These are phyloP conservation scores for Hozukius guyotensis DNA, from an alignment of 2,797 vertebrate genomes.

Conservation along the genomic window DNA sequence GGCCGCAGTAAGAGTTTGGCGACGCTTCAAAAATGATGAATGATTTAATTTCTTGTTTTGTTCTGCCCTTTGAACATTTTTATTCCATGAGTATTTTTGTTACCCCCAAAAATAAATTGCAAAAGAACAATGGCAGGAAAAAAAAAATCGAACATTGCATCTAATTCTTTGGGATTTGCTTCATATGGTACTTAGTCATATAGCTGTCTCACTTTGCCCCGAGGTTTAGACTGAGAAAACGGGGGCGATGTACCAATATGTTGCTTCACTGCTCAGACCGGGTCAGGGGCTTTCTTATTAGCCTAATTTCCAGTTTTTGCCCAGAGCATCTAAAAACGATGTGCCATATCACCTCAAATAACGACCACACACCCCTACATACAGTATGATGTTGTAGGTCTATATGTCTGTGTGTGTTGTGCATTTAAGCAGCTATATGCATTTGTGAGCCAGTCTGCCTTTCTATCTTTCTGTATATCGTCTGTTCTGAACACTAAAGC, in stretches of 20 bases:
- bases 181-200: slow-evolving; percentile 35
- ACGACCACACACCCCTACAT: neutral
- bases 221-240: slow-evolving; percentile 32
- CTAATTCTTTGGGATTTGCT: slow-evolving; percentile 46
- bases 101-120: slow-evolving; percentile 41
- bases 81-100: slow-evolving; percentile 49
- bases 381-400: neutral
- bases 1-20: slow-evolving; percentile 43
- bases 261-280: slow-evolving; percentile 27
- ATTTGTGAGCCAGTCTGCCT: neutral
- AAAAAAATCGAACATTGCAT: slow-evolving; percentile 24
- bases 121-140: slow-evolving; percentile 8
- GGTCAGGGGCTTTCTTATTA: slow-evolving; percentile 23
- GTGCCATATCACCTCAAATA: neutral
- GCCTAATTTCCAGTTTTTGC: slow-evolving; percentile 34
- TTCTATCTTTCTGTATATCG: neutral
- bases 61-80: slow-evolving; percentile 70
- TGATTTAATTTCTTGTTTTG: slow-evolving; percentile 75
- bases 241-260: neutral
- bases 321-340: neutral
- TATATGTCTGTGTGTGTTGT: neutral
- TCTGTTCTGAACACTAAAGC: slow-evolving; percentile 4
- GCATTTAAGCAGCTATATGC: neutral
- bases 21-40: slow-evolving; percentile 68
- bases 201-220: slow-evolving; percentile 19